These are phyloP conservation scores for Lamellibrachia luymesi DNA, from an alignment of 1,140 invertebrate genomes.

Conservation along the genomic window DNA sequence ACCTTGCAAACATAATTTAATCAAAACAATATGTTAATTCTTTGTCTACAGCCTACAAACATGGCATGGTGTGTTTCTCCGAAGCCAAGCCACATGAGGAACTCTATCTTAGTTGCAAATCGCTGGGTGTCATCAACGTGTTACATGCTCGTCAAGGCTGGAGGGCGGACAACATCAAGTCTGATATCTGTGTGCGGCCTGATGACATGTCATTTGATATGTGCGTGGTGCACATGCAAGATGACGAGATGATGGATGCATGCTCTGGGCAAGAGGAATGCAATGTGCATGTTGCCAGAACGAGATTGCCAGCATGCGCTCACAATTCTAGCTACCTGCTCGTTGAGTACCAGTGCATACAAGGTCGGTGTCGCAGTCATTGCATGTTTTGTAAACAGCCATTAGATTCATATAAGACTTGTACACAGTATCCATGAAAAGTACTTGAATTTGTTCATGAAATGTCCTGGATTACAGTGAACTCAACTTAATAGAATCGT, in stretches of 20 bases:
- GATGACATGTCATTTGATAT: neutral
- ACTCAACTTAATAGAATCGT: no score
- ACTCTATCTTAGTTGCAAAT: neutral
- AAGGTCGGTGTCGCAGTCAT: neutral
- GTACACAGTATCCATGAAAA: no score
- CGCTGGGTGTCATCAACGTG: neutral
- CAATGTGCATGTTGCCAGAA: neutral
- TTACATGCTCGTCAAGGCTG: neutral
- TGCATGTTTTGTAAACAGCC: neutral
- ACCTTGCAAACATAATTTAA: no score
- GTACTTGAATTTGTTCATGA: no score
- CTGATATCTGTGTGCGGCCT: neutral
- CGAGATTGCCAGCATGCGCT: neutral
- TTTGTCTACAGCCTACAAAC: neutral
- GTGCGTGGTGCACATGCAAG: neutral
- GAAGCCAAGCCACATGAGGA: neutral
- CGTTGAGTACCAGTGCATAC: neutral
- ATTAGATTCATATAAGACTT: no score
- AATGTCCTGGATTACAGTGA: no score
- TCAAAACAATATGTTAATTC: neutral
- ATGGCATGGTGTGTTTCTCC: neutral
- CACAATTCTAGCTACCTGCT: neutral
- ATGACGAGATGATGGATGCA: neutral
- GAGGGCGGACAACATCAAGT: neutral
- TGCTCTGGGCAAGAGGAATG: neutral